Evolutionary conservation across 2,797 vertebrate species (phyloP).

Genomic region (Lemur catta): DNA sequence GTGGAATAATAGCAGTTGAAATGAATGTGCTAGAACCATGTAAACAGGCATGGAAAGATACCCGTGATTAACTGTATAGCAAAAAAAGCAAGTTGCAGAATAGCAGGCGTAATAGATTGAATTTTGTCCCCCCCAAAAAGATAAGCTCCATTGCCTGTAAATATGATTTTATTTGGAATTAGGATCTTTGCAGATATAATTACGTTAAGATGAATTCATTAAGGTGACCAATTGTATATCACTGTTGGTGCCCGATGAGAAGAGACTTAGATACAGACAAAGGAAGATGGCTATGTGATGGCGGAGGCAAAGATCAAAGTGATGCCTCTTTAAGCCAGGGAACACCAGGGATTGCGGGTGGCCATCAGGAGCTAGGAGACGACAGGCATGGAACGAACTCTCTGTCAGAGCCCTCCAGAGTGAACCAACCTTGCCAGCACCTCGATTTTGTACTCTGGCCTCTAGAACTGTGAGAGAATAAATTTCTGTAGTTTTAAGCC

Average conservation of each 20-base stretch:
- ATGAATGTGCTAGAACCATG: not conserved
- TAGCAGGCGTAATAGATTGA: not conserved
- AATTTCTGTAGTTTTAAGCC: not conserved
- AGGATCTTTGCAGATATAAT: not conserved
- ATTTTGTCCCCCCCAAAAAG: not conserved
- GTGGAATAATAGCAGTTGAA: not conserved
- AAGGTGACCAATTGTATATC: not conserved
- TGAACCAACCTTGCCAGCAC: not conserved
- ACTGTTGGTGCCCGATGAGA: not conserved
- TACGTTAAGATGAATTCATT: not conserved
- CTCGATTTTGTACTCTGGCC: not conserved
- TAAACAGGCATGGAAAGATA: not conserved
- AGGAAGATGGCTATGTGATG: not conserved
- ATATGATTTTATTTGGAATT: constrained; percentile 5
- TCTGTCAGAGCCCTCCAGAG: not conserved
- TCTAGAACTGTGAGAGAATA: not conserved
- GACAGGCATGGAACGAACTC: not conserved
- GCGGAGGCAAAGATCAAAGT: not conserved
- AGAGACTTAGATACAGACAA: not conserved
- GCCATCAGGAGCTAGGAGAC: not conserved
- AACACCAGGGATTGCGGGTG: not conserved
- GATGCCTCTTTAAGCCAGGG: fast-evolving
- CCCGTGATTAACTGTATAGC: not conserved
- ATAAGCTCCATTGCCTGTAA: not conserved
- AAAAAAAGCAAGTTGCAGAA: not conserved